These are phyloP conservation scores for Trematomus loennbergii DNA, from an alignment of 2,113 vertebrate species.

Conservation along the genomic window DNA sequence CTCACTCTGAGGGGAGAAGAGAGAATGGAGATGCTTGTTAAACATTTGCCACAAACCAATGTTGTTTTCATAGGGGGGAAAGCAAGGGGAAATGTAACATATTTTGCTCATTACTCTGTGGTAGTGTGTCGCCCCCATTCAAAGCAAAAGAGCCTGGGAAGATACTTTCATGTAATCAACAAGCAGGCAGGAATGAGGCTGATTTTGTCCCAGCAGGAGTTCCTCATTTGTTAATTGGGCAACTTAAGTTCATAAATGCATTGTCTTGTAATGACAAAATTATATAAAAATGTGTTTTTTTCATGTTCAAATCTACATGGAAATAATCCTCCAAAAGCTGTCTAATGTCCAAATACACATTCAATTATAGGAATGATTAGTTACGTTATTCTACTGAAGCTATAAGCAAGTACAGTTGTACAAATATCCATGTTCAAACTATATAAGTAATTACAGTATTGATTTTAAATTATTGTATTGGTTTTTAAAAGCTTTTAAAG, in stretches of 20 bases:
- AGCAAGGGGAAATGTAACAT: background rate
- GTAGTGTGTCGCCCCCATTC: slow-evolving; percentile 12
- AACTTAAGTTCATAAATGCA: slow-evolving; percentile 15
- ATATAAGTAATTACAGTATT: too few species aligned
- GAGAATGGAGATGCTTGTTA: slow-evolving; percentile 43
- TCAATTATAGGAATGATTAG: background rate
- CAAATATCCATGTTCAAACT: background rate
- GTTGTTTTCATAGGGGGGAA: slow-evolving; percentile 46
- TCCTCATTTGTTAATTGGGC: slow-evolving; percentile 26
- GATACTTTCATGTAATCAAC: slow-evolving; percentile 56
- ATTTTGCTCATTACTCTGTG: slow-evolving; percentile 48
- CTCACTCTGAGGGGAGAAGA: background rate
- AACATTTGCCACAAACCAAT: slow-evolving; percentile 63
- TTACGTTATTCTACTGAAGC: background rate
- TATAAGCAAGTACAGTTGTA: background rate
- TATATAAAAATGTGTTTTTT: background rate
- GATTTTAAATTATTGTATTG: too few species aligned
- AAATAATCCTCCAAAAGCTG: background rate
- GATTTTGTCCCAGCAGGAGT: slow-evolving; percentile 37
- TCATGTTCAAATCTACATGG: background rate
- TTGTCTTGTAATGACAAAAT: background rate
- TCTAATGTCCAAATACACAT: background rate
- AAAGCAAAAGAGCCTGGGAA: slow-evolving; percentile 27
- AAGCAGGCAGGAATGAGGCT: slow-evolving; percentile 30
- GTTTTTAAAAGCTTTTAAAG: too few species aligned